Evolutionary conservation across 2,797 vertebrate species (phyloP).

Genomic region (Oryzias dopingdopingensis): DNA sequence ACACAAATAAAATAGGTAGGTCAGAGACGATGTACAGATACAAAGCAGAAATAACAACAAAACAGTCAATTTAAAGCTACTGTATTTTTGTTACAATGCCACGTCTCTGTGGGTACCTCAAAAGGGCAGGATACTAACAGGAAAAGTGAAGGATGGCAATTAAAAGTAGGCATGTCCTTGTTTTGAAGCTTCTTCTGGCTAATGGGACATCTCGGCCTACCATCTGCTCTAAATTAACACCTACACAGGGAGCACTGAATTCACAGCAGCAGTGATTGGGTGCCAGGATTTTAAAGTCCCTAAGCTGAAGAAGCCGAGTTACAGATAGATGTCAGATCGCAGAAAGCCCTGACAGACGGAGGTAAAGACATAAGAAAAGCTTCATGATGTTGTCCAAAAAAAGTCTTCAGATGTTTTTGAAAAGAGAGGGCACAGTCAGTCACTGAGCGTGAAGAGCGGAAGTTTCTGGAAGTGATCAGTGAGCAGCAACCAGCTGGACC

Average conservation of each 20-base stretch:
- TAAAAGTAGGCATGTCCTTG: constrained; percentile 21
- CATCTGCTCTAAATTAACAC: constrained; percentile 70
- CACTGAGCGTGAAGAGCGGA: constrained; percentile 42
- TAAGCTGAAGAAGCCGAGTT: constrained; percentile 15
- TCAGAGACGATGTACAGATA: constrained; percentile 13
- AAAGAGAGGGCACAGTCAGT: constrained; percentile 49
- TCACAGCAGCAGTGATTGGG: constrained; percentile 44
- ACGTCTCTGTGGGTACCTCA: not conserved
- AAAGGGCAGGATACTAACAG: constrained; percentile 17
- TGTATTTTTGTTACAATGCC: constrained; percentile 2
- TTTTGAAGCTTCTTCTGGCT: constrained; percentile 33
- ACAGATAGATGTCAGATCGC: not conserved
- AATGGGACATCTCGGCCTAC: constrained; percentile 28
- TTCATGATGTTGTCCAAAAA: not conserved
- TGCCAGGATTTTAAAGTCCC: constrained; percentile 7
- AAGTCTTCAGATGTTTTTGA: constrained; percentile 3
- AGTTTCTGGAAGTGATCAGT: constrained; percentile 71
- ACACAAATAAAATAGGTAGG: constrained; percentile 19
- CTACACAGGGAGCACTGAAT: constrained; percentile 46
- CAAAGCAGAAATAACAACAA: constrained; percentile 8
- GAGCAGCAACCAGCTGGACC: constrained; percentile 29
- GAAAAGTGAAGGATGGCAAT: constrained; percentile 33
- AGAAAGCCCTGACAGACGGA: not conserved
- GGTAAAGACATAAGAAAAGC: not conserved
- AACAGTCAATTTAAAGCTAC: constrained; percentile 1